phyloP scores from a whole-genome alignment of 2,797 vertebrate genomes.

The Amazona ochrocephala region DNA sequence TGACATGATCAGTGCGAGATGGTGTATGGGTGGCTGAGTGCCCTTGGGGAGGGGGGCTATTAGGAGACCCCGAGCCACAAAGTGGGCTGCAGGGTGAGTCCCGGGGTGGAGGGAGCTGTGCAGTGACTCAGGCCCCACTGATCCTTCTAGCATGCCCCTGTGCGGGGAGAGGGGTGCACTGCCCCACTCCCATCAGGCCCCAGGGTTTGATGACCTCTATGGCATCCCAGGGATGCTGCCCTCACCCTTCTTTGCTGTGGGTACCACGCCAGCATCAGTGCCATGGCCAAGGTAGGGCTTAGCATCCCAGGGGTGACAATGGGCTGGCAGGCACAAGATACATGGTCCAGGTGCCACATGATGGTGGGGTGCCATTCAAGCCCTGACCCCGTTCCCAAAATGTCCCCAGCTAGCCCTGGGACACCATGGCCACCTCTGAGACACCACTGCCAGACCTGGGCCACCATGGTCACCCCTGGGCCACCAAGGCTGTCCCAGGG shows the following conservation, averaged over 20 bases:
- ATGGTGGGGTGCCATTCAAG: background rate
- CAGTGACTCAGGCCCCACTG: background rate
- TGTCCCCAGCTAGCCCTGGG: background rate
- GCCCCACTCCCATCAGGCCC: background rate
- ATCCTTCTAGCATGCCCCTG: too few relatives aligned
- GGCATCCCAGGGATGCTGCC: too few relatives aligned
- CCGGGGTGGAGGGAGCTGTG: background rate
- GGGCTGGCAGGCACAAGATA: background rate
- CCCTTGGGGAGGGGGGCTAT: background rate
- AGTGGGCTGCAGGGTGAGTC: background rate
- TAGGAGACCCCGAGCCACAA: background rate
- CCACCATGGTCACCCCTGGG: too few relatives aligned
- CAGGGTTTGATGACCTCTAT: background rate
- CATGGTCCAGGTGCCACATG: accelerated
- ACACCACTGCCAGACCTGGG: background rate
- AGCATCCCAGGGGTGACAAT: background rate
- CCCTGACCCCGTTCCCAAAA: background rate
- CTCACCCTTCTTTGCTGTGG: accelerated
- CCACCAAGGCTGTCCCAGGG: background rate
- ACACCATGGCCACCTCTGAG: background rate
- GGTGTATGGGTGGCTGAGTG: accelerated
- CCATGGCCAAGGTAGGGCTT: accelerated
- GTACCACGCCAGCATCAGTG: background rate
- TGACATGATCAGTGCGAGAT: background rate
- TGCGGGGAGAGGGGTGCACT: accelerated